These are phyloP conservation scores for Microctenopoma steveboyesi DNA, from an alignment of 2,797 vertebrate species.

Conservation along the genomic window DNA sequence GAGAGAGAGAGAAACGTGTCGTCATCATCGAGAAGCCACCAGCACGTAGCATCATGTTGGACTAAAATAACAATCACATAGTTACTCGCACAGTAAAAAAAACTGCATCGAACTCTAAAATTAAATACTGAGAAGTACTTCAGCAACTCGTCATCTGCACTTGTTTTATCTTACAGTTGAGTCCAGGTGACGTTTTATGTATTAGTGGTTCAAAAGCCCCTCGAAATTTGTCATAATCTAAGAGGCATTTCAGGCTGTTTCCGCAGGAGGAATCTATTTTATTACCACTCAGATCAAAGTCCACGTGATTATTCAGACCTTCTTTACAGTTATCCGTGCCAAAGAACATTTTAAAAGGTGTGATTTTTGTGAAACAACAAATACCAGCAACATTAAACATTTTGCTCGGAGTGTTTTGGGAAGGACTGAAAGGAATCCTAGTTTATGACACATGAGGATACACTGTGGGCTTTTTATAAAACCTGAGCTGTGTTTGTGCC, in stretches of 20 bases:
- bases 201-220: constrained; percentile 4
- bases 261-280: constrained; percentile 28
- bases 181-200: constrained; percentile 32
- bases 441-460: constrained; percentile 36
- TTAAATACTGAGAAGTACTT: constrained; percentile 39
- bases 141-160: constrained; percentile 25
- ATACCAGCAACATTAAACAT: constrained; percentile 26
- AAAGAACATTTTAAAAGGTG: constrained; percentile 30
- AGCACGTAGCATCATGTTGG: constrained; percentile 28
- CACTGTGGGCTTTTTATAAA: constrained; percentile 40
- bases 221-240: constrained; percentile 13
- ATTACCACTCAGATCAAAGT: constrained; percentile 29
- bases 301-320: constrained; percentile 10
- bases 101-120: constrained; percentile 11
- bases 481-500: constrained; percentile 51
- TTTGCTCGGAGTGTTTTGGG: constrained; percentile 17
- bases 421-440: constrained; percentile 30
- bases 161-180: constrained; percentile 16
- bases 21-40: constrained; percentile 28
- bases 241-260: constrained; percentile 30
- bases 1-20: constrained; percentile 26
- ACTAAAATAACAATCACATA: constrained; percentile 21
- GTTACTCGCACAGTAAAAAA: constrained; percentile 39
- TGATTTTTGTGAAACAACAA: constrained; percentile 31
- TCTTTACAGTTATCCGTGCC: constrained; percentile 14